These are phyloP conservation scores for Dufourea novaeangliae DNA, from an alignment of 1,140 invertebrate genomes.

Conservation along the genomic window DNA sequence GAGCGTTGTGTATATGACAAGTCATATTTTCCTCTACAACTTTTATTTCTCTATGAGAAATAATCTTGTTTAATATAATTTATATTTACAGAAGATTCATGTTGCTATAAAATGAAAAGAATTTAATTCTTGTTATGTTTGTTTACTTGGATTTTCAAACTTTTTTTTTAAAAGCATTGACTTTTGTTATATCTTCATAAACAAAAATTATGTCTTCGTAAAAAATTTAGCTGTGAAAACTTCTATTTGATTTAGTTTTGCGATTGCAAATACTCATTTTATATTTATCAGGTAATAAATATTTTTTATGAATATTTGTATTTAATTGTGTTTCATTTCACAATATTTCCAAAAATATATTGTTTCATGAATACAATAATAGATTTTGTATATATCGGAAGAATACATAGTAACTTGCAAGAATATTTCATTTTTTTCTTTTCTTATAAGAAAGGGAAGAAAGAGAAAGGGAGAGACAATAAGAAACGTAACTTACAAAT, in stretches of 20 bases:
- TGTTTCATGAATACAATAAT: background rate
- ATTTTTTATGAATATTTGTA: slow-evolving; percentile 27
- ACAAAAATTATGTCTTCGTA: no score
- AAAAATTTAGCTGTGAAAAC: background rate
- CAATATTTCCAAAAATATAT: slow-evolving; percentile 22
- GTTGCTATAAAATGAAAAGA: background rate
- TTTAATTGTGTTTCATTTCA: slow-evolving; percentile 37
- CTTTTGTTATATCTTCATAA: slow-evolving; percentile 20
- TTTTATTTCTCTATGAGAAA: slow-evolving; percentile 50
- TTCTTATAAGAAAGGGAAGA: background rate
- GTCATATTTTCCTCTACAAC: slow-evolving; percentile 23
- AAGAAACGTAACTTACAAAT: slow-evolving; percentile 33
- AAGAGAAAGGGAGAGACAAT: slow-evolving; percentile 36
- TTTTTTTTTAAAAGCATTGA: slow-evolving; percentile 23
- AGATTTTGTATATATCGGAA: slow-evolving; percentile 1
- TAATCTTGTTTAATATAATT: slow-evolving; percentile 26
- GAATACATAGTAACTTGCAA: background rate
- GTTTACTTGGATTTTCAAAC: slow-evolving; percentile 4
- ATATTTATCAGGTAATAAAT: slow-evolving; percentile 31
- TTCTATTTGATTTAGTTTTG: slow-evolving; percentile 22
- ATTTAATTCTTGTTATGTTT: slow-evolving; percentile 11
- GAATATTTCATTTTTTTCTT: slow-evolving; percentile 20
- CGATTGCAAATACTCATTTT: slow-evolving; percentile 19
- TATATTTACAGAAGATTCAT: slow-evolving; percentile 16
- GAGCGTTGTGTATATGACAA: slow-evolving; percentile 22